Evolutionary conservation across 1,140 invertebrate species (phyloP), one percentile per base, ranked within the genome.

Genomic region (Octopus bimaculoides): DNA sequence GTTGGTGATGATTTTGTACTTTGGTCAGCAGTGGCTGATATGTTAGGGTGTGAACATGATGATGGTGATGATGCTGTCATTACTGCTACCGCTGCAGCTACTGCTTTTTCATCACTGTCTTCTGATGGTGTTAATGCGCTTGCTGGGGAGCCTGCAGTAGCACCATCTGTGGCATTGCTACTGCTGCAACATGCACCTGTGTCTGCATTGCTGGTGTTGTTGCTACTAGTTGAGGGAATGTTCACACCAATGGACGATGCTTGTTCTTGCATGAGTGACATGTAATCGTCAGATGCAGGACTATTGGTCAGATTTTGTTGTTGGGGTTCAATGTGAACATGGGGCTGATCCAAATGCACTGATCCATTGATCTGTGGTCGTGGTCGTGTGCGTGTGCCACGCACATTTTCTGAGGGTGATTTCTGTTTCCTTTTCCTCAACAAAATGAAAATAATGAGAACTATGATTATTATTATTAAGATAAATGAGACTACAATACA

Each of bases 251-350:
- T 79, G 6, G 66, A n/a, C 2, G 66, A 71, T 71, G 66, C 66
- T n/a, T 71, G 66, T 66, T 82, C 81, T 74, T 79, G 76, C 26
- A 82, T 78, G 12, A 84, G 66, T n/a, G 82, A 81, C 26, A 82
- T 74, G 20, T 83, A 81, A 52, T 87, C 85, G 26, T 84, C 83
- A 52, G 82, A 81, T 6, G 20, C 77, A 4, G 81, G 80, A 52
- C 77, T 77, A 20, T 71, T 71, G 5, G 66, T 20, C 20, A 80
- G 75, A 8, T 69, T 52, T 41, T 80, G 78, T 52, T 84, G 78
- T 54, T 86, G 79, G 4, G 86, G 87, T 79, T 87, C 85, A 74
- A 88, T 88, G 54, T 85, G 84, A 61, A 88, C 85, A 81, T 88
- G 86, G 9, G 87, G 85, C 79, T 88, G 87, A 26, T 88, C 85